phyloP scores from a whole-genome alignment of 2,113 vertebrate species.

The Laticauda laticaudata region DNA sequence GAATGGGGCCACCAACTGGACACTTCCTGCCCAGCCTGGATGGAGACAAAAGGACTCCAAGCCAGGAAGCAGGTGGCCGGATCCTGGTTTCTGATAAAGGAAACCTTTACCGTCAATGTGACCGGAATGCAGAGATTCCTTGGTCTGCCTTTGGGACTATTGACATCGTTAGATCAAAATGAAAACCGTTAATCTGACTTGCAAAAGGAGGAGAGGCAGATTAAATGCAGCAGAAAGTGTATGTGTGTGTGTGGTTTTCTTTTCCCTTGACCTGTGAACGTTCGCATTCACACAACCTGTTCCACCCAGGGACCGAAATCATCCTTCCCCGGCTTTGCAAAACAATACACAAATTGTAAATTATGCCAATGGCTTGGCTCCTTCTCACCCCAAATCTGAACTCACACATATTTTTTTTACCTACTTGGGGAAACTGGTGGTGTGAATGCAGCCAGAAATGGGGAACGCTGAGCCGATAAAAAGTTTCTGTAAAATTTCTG shows the following conservation, averaged over 20 bases:
- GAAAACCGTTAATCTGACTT: neutral
- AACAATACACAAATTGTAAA: neutral
- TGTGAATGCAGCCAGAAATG: neutral
- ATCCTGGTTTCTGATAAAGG: constrained; percentile 23
- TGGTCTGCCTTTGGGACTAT: neutral
- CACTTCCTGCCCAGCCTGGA: constrained; percentile 49
- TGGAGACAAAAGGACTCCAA: constrained; percentile 38
- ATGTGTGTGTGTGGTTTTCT: neutral
- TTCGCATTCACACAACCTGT: neutral
- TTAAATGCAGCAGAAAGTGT: neutral
- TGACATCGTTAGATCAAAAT: neutral
- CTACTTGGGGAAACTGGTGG: neutral
- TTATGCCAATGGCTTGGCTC: neutral
- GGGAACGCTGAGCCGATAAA: neutral
- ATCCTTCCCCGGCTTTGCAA: neutral
- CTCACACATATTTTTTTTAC: neutral
- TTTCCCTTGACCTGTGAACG: neutral
- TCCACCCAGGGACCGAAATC: neutral
- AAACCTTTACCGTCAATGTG: constrained; percentile 17
- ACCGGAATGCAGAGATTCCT: neutral
- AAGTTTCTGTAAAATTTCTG: neutral
- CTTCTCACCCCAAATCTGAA: neutral
- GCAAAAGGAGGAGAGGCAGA: neutral
- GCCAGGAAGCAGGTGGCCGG: constrained; percentile 65
- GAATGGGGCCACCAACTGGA: neutral